These are phyloP conservation scores for Xanthia togata DNA, from an alignment of 2,888 invertebrate genomes.

Conservation along the genomic window DNA sequence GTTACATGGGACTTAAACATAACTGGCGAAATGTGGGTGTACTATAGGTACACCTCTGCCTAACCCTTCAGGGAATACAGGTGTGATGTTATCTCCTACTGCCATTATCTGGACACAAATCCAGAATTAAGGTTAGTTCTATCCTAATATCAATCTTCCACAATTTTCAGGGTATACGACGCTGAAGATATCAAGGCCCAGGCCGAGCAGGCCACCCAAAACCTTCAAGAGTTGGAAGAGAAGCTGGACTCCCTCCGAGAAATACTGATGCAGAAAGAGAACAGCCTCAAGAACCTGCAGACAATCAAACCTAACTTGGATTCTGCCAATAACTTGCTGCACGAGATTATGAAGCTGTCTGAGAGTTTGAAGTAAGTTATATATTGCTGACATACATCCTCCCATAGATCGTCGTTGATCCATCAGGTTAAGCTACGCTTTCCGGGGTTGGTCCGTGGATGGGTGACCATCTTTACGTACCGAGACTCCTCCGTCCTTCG, in stretches of 20 bases:
- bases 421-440: too few relatives aligned
- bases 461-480: too few relatives aligned
- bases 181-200: slow-evolving; percentile 83
- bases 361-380: slow-evolving; percentile 81
- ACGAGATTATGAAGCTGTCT: slow-evolving; percentile 80
- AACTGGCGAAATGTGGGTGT: too few relatives aligned
- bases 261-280: slow-evolving; percentile 82
- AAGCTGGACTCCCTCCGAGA: slow-evolving; percentile 74
- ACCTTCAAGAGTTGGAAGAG: slow-evolving; percentile 81
- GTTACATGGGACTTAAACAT: too few relatives aligned
- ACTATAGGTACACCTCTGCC: too few relatives aligned
- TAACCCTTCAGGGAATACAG: too few relatives aligned
- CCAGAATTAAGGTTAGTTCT: not conserved
- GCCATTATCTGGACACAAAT: not conserved
- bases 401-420: too few relatives aligned
- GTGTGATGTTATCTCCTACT: not conserved
- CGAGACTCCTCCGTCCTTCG: too few relatives aligned
- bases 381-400: too few relatives aligned
- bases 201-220: slow-evolving; percentile 77
- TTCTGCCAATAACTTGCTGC: slow-evolving; percentile 78
- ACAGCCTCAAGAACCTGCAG: slow-evolving; percentile 82
- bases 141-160: not conserved
- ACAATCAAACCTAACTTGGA: slow-evolving; percentile 82
- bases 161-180: slow-evolving; percentile 77
- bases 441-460: too few relatives aligned